These are phyloP conservation scores for Plebejus anna DNA, from an alignment of 2,888 invertebrate genomes.

Conservation along the genomic window DNA sequence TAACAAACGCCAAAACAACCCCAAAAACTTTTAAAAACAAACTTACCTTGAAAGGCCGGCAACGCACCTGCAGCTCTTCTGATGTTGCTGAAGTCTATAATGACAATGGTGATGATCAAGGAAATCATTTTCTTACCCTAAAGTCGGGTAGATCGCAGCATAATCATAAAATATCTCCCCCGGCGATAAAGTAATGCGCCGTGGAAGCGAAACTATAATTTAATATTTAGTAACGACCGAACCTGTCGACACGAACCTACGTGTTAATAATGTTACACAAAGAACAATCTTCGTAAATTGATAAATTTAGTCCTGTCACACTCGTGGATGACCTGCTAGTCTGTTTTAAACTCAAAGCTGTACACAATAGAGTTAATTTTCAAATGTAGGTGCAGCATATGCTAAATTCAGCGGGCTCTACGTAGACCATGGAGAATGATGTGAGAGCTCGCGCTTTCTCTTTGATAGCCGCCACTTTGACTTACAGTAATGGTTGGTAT, in stretches of 20 bases:
- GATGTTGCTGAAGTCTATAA: too few relatives aligned
- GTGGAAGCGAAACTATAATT: slow-evolving; percentile 55
- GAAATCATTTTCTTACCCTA: neutral
- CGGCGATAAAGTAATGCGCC: slow-evolving; percentile 20
- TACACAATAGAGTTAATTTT: slow-evolving; percentile 43
- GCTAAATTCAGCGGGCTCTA: slow-evolving; percentile 54
- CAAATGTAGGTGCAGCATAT: slow-evolving; percentile 41
- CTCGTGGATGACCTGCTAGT: slow-evolving; percentile 48
- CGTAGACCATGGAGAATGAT: slow-evolving; percentile 71
- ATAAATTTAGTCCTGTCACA: slow-evolving; percentile 67
- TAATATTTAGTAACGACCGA: slow-evolving; percentile 61
- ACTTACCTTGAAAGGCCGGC: too few relatives aligned
- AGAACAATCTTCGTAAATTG: slow-evolving; percentile 69
- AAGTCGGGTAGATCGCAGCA: neutral
- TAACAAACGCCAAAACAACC: too few relatives aligned
- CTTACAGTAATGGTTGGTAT: slow-evolving; percentile 68
- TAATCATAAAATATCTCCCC: slow-evolving; percentile 20
- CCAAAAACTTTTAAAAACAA: too few relatives aligned
- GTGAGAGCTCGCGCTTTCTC: slow-evolving; percentile 74
- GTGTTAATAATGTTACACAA: slow-evolving; percentile 68
- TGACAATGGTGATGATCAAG: neutral
- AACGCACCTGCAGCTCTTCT: too few relatives aligned
- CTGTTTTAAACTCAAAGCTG: slow-evolving; percentile 40
- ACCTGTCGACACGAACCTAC: slow-evolving; percentile 55
- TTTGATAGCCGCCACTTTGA: slow-evolving; percentile 78